phyloP scores from a whole-genome alignment of 92 coral and sea anemone species.

The Siderastrea radians region DNA sequence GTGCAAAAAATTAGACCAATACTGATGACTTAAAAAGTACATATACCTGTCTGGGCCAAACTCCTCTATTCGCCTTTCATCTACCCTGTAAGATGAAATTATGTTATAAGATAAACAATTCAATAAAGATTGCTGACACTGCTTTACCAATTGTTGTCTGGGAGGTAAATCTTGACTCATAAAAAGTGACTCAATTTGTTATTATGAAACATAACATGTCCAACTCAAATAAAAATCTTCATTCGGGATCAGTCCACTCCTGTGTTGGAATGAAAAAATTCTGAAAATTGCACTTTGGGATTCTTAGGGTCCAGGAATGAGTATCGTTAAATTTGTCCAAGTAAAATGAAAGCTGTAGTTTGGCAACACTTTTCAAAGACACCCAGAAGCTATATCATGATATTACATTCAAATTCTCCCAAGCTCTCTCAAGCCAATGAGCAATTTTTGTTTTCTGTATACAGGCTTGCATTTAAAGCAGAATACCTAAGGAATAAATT shows the following conservation, averaged over 20 bases:
- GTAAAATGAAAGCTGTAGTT: background rate
- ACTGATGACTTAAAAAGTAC: no score
- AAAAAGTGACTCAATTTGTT: no score
- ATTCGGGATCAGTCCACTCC: no score
- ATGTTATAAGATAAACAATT: background rate
- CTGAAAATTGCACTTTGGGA: no score
- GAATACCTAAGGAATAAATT: background rate
- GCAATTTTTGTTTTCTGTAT: background rate
- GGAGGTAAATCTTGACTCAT: no score
- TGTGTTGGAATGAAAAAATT: no score
- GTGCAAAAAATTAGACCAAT: background rate
- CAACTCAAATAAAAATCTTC: no score
- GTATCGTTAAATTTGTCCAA: no score
- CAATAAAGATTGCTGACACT: background rate
- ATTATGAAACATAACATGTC: no score
- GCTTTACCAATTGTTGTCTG: no score
- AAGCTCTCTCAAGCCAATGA: background rate
- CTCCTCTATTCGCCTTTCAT: constrained; percentile 81
- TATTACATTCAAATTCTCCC: background rate
- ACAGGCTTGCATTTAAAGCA: background rate
- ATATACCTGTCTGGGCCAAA: constrained; percentile 83
- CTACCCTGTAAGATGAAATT: constrained; percentile 74
- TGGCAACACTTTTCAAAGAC: background rate
- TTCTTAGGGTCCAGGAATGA: no score
- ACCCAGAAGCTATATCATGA: no score